Evolutionary conservation across 2,797 vertebrate species (phyloP), one percentile per base, ranked within the genome.

Genomic region (Coregonus sp.): DNA sequence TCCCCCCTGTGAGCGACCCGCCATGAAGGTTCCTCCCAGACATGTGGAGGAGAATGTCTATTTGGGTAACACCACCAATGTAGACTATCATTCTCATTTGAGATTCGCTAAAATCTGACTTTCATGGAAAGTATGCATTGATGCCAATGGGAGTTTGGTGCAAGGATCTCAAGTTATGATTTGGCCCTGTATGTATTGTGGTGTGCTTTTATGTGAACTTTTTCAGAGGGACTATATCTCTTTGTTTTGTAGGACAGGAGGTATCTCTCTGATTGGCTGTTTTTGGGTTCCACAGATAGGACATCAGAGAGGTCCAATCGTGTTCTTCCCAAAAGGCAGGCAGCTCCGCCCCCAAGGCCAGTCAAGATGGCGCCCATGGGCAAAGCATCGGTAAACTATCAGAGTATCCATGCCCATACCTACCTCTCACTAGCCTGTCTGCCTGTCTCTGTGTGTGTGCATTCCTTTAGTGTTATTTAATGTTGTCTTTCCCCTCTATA

Each of bases 41-140:
- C 84, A 82, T 74, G 80, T 84, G 54, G 89, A 93, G 75, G 93
- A 93, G 25, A 87, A 93, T 0, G 77, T 94, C 79, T 95, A 95
- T 84, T 81, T 94, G 31, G 94, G 94, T 95, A 91, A 91, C 18
- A 51, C 61, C 31, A 14, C 11, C 51, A 40, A 4, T 4, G 31
- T 52, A 33, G 0, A 51, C 61, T 33, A 31, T 40, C 31, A n/a
- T 31, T 14, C 29, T 65, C 37, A 40, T 25, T 33, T 35, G 5
- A 40, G 29, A 68, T 33, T 5, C 0, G 7, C 33, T 16, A 0
- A 33, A 51, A 20, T 33, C 59, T 63, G 59, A 25, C 25, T 63
- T 63, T 63, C n/a, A 25, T 9, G 15, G 20, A 63, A 63, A 63
- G 40, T 9, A 25, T 25, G 59, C 7, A 29, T 20, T 63, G 20